Conservation (phyloP, 2,888 invertebrate species). For the Xestia sexstrigata region DNA sequence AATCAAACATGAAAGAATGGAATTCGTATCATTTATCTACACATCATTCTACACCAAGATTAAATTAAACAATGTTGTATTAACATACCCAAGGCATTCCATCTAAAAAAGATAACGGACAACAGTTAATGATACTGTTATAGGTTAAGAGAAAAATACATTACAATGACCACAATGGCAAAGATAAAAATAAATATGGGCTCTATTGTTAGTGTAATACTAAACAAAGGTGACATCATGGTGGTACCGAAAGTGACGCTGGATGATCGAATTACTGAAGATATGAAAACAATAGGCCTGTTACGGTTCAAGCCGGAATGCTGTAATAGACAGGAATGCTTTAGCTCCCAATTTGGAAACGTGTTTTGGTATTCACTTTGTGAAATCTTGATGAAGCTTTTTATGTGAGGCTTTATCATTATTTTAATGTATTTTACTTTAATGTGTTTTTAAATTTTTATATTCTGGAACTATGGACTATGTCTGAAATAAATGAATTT, state of each 20-base stretch:
- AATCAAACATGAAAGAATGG: conserved; percentile 40
- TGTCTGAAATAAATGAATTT: too few relatives aligned
- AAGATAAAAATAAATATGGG: conserved; percentile 78
- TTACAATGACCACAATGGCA: conserved; percentile 66
- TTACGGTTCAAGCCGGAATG: conserved; percentile 56
- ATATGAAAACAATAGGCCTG: conserved; percentile 69
- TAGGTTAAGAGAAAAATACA: conserved; percentile 60
- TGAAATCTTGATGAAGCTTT: conserved; percentile 51
- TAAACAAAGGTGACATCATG: conserved; percentile 81
- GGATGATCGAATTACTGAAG: conserved; percentile 76
- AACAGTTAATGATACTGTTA: conserved; percentile 59
- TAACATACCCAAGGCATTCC: conserved; percentile 55
- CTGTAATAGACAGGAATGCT: conserved; percentile 64
- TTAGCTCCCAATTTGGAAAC: conserved; percentile 57
- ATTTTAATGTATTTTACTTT: too few relatives aligned
- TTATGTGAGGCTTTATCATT: conserved; percentile 45
- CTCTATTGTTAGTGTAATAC: conserved; percentile 74
- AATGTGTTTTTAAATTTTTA: too few relatives aligned
- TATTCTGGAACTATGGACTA: too few relatives aligned
- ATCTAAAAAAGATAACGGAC: conserved; percentile 61
- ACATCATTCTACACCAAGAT: conserved; percentile 45
- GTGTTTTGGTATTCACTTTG: conserved; percentile 49
- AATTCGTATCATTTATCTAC: conserved; percentile 33
- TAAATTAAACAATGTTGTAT: conserved; percentile 65
- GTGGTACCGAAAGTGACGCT: conserved; percentile 72